Evolutionary conservation across 2,797 vertebrate genomes (phyloP).

Genomic region (Typhlichthys eigenmanni): DNA sequence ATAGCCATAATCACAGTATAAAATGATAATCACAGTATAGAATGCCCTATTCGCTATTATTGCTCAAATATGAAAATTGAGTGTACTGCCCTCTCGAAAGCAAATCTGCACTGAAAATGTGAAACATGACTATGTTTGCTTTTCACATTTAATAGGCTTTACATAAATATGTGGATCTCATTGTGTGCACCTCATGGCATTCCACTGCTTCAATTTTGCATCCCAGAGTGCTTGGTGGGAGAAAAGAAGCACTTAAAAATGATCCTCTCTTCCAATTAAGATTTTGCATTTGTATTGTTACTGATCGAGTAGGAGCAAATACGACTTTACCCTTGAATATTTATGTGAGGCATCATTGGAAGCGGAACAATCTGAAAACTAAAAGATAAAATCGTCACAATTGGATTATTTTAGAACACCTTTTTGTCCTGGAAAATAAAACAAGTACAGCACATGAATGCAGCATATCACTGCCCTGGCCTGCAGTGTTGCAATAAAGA

Average conservation of each 20-base stretch:
- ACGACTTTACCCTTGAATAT: neutral
- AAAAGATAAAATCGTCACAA: too few relatives aligned
- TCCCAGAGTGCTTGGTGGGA: conserved; percentile 45
- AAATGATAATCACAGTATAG: neutral
- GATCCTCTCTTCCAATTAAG: neutral
- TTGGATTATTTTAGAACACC: too few relatives aligned
- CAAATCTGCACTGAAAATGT: conserved; percentile 58
- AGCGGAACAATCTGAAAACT: neutral
- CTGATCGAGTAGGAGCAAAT: conserved; percentile 20
- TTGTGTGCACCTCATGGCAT: conserved; percentile 46
- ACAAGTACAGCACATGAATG: too few relatives aligned
- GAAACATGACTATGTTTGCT: conserved; percentile 63
- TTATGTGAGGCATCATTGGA: neutral
- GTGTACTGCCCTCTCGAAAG: conserved; percentile 57
- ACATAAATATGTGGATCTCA: conserved; percentile 66
- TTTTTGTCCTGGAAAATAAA: too few relatives aligned
- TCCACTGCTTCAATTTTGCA: conserved; percentile 43
- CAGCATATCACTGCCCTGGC: too few relatives aligned
- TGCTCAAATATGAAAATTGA: conserved; percentile 66
- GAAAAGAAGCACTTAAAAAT: conserved; percentile 32
- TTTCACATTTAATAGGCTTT: conserved; percentile 75
- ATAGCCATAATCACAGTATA: conserved; percentile 40
- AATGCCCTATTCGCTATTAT: conserved; percentile 46
- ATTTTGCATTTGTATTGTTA: conserved; percentile 14
- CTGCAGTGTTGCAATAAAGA: too few relatives aligned